Base-by-base conservation (phyloP, 2,888 invertebrate species). In the Drosophila mimica region DNA sequence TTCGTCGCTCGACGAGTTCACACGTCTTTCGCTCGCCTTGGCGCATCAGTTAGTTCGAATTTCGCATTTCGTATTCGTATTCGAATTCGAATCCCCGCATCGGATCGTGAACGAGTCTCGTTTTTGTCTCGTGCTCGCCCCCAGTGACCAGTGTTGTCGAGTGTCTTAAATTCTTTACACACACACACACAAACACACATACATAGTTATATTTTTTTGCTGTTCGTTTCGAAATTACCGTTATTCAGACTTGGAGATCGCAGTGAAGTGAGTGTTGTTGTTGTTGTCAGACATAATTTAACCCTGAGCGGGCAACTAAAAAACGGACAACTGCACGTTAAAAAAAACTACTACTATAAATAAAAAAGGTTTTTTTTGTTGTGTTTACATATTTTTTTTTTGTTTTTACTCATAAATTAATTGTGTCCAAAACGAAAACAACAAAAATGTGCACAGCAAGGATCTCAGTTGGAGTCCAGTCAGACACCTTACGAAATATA, bases 1-100 rank as follows among this genome's bases (percentile, higher is more conserved):
- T 92, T 93, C 91, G 92, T 92, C 92, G 91, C 91, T 93, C 91
- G 92, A 91, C 91, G 91, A 87, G 92, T 91, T 89, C 92, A 92
- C 93, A 93, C 93, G 93, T 92, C 92, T 83, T 88, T 79, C 54
- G 83, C 81, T 85, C 83, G 87, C 81, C 81, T 83, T 72, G 61
- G 73, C 88, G 87, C 79, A 74, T 75, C 76, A 70, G 52, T 43
- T 57, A 43, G 40, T 31, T 58, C 53, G 59, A 62, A 78, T 65
- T 46, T 46, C 43, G 43, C 40, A 40, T 40, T 40, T 46, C 62
- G 78, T 68, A 48, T 62, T 30, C 66, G 65, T 57, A 25, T 70
- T 56, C 61, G 66, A 63, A 28, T 73, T 49, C 65, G 74, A 69
- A 54, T 76, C 57, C 48, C 53, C 74, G 72, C 54, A 65, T 62